Percentiles rank a stretch among this genome's conserved stretches.
phyloP scores from a whole-genome alignment of 2,888 invertebrate species.

The Muschampia plurimacula region DNA sequence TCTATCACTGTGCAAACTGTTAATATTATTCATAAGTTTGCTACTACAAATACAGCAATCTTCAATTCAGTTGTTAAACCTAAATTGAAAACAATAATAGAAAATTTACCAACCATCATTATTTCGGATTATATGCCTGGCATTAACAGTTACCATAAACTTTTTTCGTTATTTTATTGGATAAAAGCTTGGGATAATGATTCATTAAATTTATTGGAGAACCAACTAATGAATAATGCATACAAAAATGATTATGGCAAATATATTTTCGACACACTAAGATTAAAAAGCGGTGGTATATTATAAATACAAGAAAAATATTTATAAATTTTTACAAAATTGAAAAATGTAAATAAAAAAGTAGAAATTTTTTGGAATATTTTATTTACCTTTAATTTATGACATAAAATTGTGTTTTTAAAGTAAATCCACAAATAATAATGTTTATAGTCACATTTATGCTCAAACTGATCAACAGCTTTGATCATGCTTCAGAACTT shows the following conservation, averaged over 20 bases:
- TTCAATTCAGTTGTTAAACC: slow-evolving; percentile 80
- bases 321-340: no score
- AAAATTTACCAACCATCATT: slow-evolving; percentile 69
- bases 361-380: slow-evolving; percentile 27
- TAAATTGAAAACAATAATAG: slow-evolving; percentile 74
- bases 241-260: slow-evolving; percentile 69
- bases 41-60: slow-evolving; percentile 79
- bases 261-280: slow-evolving; percentile 73
- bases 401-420: slow-evolving; percentile 40
- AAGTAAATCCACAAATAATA: background rate
- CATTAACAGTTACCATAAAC: slow-evolving; percentile 75
- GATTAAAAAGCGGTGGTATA: slow-evolving; percentile 62
- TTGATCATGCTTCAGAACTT: slow-evolving; percentile 27
- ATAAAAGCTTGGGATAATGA: slow-evolving; percentile 73
- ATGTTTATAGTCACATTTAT: slow-evolving; percentile 4
- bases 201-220: slow-evolving; percentile 72
- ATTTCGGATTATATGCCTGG: slow-evolving; percentile 70
- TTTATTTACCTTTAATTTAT: slow-evolving; percentile 45
- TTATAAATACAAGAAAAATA: slow-evolving; percentile 22
- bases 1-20: slow-evolving; percentile 80
- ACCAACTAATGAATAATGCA: slow-evolving; percentile 64
- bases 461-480: slow-evolving; percentile 30
- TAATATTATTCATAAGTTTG: slow-evolving; percentile 85
- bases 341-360: background rate
- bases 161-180: slow-evolving; percentile 85